A percentile compares a stretch with the other conserved stretches of the same genome.
These are phyloP conservation scores for Anguilla japonica DNA, from an alignment of 2,113 vertebrate genomes.

Conservation along the genomic window DNA sequence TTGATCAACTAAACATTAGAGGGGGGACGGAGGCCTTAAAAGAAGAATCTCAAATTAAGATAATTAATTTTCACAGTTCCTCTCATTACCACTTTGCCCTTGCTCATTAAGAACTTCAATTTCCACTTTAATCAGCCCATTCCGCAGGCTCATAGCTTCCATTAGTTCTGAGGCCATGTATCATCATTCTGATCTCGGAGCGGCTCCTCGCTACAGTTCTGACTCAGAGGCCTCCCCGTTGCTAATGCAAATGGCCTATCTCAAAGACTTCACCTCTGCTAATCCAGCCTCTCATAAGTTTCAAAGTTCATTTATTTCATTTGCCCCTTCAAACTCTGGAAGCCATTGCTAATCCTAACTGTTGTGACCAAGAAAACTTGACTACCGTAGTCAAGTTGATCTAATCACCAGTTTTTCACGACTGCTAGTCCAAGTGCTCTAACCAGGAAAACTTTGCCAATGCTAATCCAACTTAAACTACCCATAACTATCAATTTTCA, in stretches of 20 bases:
- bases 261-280: background rate
- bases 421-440: too few relatives aligned
- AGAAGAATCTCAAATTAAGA: slow-evolving; percentile 27
- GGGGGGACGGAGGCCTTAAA: slow-evolving; percentile 25
- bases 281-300: background rate
- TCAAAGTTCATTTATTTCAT: background rate
- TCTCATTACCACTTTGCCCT: slow-evolving; percentile 29
- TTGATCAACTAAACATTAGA: slow-evolving; percentile 32
- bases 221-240: background rate
- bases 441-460: background rate
- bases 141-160: slow-evolving; percentile 1
- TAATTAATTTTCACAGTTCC: slow-evolving; percentile 36
- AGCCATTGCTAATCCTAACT: background rate
- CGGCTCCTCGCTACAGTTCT: background rate
- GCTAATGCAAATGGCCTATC: background rate
- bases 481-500: too few relatives aligned
- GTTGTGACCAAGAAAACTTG: too few relatives aligned
- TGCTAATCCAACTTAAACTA: background rate
- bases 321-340: background rate
- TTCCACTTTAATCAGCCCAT: slow-evolving; percentile 22
- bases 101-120: slow-evolving; percentile 23
- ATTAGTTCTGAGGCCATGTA: background rate
- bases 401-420: too few relatives aligned
- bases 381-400: too few relatives aligned
- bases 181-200: background rate